Conservation (phyloP, 2,797 vertebrate genomes). For the Spea hammondii region DNA sequence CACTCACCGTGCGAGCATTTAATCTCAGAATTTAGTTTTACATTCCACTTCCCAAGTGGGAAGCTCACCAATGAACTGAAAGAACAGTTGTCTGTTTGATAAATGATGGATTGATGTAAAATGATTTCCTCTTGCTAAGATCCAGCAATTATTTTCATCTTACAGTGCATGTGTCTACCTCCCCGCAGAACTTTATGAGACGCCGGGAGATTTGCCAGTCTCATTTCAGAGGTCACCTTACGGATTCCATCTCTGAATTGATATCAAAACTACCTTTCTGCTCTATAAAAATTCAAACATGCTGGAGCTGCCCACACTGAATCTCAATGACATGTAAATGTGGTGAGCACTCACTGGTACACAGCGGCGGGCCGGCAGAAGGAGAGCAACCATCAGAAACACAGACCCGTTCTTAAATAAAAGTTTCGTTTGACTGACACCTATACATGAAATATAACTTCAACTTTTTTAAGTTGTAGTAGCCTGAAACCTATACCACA, state of each 20-base stretch:
- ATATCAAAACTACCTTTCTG: conserved; percentile 55
- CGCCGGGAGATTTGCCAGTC: conserved; percentile 46
- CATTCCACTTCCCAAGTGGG: conserved; percentile 61
- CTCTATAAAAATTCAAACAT: conserved; percentile 53
- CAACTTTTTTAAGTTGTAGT: no score
- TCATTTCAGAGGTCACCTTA: conserved; percentile 52
- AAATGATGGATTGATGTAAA: conserved; percentile 68
- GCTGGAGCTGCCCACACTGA: conserved; percentile 50
- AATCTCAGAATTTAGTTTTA: conserved; percentile 57
- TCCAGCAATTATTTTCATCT: conserved; percentile 66
- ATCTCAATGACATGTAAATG: conserved; percentile 52
- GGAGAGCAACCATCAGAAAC: conserved; percentile 29
- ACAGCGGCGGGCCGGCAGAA: conserved; percentile 35
- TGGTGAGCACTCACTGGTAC: conserved; percentile 41
- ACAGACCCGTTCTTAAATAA: conserved; percentile 9
- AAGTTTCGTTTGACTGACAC: conserved; percentile 22
- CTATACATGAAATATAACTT: not conserved
- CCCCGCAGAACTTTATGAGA: conserved; percentile 45
- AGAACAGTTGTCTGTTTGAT: conserved; percentile 70
- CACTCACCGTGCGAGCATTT: conserved; percentile 32
- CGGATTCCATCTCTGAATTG: conserved; percentile 52
- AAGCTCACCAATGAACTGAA: conserved; percentile 56
- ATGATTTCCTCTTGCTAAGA: conserved; percentile 69
- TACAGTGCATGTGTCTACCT: conserved; percentile 43
- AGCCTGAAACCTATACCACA: no score